Base-by-base conservation (phyloP, 1,140 invertebrate genomes). In the Sitophilus oryzae region DNA sequence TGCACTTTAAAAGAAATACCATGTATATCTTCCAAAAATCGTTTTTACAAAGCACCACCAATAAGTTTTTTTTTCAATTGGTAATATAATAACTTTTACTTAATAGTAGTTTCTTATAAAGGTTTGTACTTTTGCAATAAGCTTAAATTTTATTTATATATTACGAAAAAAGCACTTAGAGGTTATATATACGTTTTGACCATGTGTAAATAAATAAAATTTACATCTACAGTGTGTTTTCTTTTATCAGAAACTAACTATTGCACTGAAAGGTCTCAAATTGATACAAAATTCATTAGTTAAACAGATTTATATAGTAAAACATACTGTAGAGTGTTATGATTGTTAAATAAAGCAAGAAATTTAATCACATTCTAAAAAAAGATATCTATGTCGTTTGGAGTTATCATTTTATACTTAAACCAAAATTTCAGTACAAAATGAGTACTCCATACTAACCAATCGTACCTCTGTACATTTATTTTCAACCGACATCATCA, bases 91-190 rank as follows among this genome's bases (percentile, higher is more conserved):
- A 41, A 34, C 23, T 40, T 19, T 20, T 18, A 20, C 19, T 20
- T 38, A 23, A 49, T 38, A 37, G 14, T 16, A 35, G 1, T 35
- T 35, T 20, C 6, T 11, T 54, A 46, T 40, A 54, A 54, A 54
- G 11, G 42, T 54, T 54, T 54, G 52, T 54, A 54, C 52, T 54
- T 30, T 54, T 23, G 52, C 52, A 36, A 30, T 46, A 54, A 54
- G 52, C 52, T 54, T 54, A 54, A 36, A n/a, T 43, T 40, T 16
- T 20, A 35, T 40, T 20, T n/a, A n/a, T n/a, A n/a, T n/a, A 37
- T 51, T 30, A 16, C 8, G 18, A 23, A 51, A 51, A n/a, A 51
- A 51, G 48, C 48, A 51, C 48, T 51, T 51, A 40, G 48, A 51
- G 48, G 38, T 40, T 40, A 41, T 51, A 51, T 15, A 42, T 5